These are phyloP conservation scores for Fratercula arctica DNA, from an alignment of 2,797 vertebrate species.

Conservation along the genomic window DNA sequence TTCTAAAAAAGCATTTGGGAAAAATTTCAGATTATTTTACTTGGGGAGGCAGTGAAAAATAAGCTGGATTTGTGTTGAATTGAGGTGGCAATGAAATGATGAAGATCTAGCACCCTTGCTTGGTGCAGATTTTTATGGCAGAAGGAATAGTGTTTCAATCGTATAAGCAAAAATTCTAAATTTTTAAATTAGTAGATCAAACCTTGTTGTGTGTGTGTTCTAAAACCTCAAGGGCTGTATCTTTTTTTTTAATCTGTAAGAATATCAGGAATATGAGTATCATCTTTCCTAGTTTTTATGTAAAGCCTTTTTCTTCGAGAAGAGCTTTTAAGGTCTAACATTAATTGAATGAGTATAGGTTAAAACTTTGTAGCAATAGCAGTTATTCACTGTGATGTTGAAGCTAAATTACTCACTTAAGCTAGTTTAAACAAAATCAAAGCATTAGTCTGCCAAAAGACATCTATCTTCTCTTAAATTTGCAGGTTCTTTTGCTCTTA, in stretches of 20 bases:
- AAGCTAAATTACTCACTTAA: constrained; percentile 31
- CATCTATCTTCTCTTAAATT: neutral
- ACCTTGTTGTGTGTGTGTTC: neutral
- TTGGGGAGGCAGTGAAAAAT: neutral
- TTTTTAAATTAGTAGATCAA: neutral
- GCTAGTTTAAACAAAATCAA: constrained; percentile 36
- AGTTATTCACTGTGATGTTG: neutral
- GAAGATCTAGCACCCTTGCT: neutral
- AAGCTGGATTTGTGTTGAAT: neutral
- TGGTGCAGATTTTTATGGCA: neutral
- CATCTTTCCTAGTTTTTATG: neutral
- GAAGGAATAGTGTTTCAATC: neutral
- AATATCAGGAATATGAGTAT: neutral
- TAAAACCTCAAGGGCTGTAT: neutral
- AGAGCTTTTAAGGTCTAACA: neutral
- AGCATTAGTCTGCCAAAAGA: neutral
- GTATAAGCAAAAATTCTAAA: neutral
- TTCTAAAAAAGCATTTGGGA: neutral
- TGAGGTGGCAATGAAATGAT: neutral
- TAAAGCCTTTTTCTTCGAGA: neutral
- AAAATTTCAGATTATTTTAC: neutral
- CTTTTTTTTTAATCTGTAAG: neutral
- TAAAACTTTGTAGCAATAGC: neutral
- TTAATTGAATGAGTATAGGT: constrained; percentile 2
- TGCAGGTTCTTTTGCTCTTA: neutral